Percentiles rank a stretch among this genome's conserved stretches.
Evolutionary conservation across 2,797 vertebrate species (phyloP).

Genomic region (Manis javanica): DNA sequence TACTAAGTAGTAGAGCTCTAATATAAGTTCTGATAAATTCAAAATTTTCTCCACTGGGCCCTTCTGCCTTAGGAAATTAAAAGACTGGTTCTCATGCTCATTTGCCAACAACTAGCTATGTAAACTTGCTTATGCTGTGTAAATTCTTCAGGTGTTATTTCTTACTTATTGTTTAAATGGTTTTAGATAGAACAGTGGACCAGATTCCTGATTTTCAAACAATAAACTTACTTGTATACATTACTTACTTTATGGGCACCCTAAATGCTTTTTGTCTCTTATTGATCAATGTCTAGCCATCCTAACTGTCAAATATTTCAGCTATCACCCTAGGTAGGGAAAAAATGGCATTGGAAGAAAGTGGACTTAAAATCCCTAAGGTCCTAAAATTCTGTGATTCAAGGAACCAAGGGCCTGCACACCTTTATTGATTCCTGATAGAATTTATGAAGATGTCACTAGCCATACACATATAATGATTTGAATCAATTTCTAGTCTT

Average conservation of each 20-base stretch:
- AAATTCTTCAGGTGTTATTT: background rate
- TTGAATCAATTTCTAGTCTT: background rate
- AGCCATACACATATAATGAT: background rate
- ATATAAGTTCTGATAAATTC: background rate
- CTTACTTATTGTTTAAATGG: background rate
- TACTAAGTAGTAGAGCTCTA: background rate
- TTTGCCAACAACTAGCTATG: background rate
- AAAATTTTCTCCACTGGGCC: background rate
- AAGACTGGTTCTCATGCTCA: background rate
- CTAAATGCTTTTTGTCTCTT: background rate
- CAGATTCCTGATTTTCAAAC: background rate
- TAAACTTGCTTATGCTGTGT: background rate
- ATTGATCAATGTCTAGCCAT: background rate
- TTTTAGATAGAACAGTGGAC: background rate
- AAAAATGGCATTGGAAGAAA: background rate
- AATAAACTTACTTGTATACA: background rate
- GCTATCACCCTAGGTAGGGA: background rate
- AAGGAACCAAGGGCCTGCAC: background rate
- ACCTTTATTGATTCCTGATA: background rate
- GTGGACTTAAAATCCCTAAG: background rate
- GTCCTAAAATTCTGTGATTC: background rate
- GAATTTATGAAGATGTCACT: constrained; percentile 23
- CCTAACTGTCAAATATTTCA: constrained; percentile 19
- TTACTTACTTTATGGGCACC: background rate
- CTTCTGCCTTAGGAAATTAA: background rate